Base-by-base conservation (phyloP, 1,140 invertebrate species). In the Caenorhabditis remanei region DNA sequence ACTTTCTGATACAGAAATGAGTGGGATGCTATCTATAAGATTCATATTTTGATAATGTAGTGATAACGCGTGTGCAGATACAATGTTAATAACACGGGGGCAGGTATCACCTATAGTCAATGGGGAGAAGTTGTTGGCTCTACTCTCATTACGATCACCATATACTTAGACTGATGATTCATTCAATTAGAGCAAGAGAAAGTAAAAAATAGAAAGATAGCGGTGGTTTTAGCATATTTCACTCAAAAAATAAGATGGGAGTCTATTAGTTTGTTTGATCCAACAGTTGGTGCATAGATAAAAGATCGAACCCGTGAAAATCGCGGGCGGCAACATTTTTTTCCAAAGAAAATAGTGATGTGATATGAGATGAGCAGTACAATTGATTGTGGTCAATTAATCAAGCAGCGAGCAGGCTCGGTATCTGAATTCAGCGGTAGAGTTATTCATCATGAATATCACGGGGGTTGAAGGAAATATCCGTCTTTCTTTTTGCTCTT, bases 221-320 rank as follows among this genome's bases (percentile, higher is more conserved):
- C 11, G 0, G 71, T 43, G 43, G 65, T 79, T 79, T 63, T 32
- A 4, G 71, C 71, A 79, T 79, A 79, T 79, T 50, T 50, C 71
- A 79, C 24, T 79, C 46, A 79, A 79, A 79, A 79, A 50, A 79
- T 24, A 50, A 79, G 71, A 48, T 79, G 21, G 53, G 71, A 24
- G 65, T 4, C 40, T 79, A 50, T 43, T 24, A 79, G 71, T 9
- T 46, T 41, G 11, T 53, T 50, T 5, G n/a, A 32, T 53, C 40
- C 21, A 24, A 79, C 71, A 79, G 71, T 79, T 79, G 71, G 71
- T 79, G 71, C 43, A 43, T 79, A 46, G 16, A 46, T 19, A 71
- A 71, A 11, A 71, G 16, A 71, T 46, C 71, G 40, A 71, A 71
- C 61, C 61, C 65, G 40, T 71, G 65, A 71, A 71, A 71, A 5